Conservation (phyloP, 2,797 vertebrate species). For the Malurus leucopterus region DNA sequence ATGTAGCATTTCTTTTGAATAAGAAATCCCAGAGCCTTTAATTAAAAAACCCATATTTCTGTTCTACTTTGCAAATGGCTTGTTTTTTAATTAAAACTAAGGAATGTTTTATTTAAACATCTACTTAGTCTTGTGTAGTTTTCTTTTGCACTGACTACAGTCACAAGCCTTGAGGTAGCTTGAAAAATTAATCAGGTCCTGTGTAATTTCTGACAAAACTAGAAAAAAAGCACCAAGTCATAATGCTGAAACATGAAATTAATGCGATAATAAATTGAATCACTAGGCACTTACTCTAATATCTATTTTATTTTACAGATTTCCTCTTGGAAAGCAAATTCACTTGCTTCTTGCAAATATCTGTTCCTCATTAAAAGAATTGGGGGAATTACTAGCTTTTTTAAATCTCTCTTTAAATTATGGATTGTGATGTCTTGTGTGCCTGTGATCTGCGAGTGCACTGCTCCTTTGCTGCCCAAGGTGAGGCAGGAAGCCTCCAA, state of each 20-base stretch:
- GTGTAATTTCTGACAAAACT: background rate
- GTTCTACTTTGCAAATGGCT: background rate
- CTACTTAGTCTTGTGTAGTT: background rate
- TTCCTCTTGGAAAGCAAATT: slow-evolving; percentile 82
- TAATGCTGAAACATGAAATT: background rate
- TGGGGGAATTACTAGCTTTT: slow-evolving; percentile 75
- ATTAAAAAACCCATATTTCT: background rate
- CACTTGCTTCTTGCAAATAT: slow-evolving; percentile 75
- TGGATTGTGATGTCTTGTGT: background rate
- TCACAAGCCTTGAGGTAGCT: background rate
- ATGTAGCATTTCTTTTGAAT: background rate
- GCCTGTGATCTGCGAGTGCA: background rate
- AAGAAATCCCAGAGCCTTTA: background rate
- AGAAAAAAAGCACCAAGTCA: background rate
- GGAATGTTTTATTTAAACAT: background rate
- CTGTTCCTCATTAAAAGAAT: slow-evolving; percentile 78
- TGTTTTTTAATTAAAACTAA: background rate
- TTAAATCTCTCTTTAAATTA: background rate
- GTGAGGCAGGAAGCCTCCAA: background rate
- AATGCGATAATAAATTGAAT: background rate
- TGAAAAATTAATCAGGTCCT: background rate
- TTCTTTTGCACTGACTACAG: background rate
- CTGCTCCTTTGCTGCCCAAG: background rate
- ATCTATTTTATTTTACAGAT: slow-evolving; percentile 54
- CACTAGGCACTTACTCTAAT: background rate